Conservation (phyloP, 2,888 invertebrate species). For the Rutpela maculata region DNA sequence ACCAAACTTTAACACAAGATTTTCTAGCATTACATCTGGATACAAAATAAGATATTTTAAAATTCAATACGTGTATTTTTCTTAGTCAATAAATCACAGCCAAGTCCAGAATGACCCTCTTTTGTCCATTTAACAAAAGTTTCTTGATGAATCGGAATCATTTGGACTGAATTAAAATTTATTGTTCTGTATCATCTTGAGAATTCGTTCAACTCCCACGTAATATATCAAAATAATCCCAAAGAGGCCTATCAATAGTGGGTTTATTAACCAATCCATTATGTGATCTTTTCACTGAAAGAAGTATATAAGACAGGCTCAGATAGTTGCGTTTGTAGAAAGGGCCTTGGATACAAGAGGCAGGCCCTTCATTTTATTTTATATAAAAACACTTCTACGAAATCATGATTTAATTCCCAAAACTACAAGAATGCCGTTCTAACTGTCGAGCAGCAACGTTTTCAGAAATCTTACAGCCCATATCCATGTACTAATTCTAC, state of each 20-base stretch:
- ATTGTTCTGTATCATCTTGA: conserved; percentile 13
- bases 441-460: no score
- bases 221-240: conserved; percentile 35
- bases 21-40: no score
- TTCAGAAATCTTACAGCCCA: no score
- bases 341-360: neutral
- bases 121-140: conserved; percentile 17
- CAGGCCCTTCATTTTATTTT: conserved; percentile 3
- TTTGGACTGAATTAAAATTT: conserved; percentile 23
- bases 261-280: conserved; percentile 22
- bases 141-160: conserved; percentile 14
- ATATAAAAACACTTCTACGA: neutral
- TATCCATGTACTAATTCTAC: no score
- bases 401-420: no score
- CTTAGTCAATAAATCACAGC: neutral
- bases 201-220: neutral
- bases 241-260: conserved; percentile 11
- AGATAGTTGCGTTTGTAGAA: neutral
- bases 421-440: no score
- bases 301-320: conserved; percentile 12
- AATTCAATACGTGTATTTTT: no score
- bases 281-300: conserved; percentile 5
- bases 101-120: neutral
- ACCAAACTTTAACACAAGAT: no score
- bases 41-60: no score